These are phyloP conservation scores for Sterna hirundo DNA, from an alignment of 2,113 vertebrate species.

Conservation along the genomic window DNA sequence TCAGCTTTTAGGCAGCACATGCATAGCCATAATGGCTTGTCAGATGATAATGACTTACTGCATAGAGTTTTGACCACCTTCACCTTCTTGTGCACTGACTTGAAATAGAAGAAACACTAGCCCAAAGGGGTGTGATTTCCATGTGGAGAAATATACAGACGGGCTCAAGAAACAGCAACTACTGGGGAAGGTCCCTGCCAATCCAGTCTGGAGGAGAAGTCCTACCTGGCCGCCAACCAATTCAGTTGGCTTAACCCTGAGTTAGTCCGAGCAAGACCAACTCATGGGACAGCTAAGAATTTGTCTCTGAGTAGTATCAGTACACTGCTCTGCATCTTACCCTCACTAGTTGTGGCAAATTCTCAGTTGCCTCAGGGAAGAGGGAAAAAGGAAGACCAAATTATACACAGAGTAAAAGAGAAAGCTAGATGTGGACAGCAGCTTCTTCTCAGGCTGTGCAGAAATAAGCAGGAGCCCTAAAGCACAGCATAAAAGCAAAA, in stretches of 20 bases:
- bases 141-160: background rate
- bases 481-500: background rate
- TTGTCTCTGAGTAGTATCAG: background rate
- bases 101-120: background rate
- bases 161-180: background rate
- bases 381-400: background rate
- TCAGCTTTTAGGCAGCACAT: conserved; percentile 24
- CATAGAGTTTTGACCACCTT: background rate
- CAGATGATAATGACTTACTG: conserved; percentile 20
- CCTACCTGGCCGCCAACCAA: background rate
- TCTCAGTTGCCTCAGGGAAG: background rate
- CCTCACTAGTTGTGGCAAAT: background rate
- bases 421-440: background rate
- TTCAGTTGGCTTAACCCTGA: background rate
- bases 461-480: background rate
- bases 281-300: background rate
- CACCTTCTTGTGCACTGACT: background rate
- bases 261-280: background rate
- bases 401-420: background rate
- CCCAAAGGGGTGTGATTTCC: background rate
- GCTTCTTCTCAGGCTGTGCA: background rate
- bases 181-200: background rate
- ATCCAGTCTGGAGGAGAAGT: background rate
- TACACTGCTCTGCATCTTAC: background rate
- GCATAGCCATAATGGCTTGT: conserved; percentile 1